A percentile compares a stretch with the other conserved stretches of the same genome.
These are phyloP conservation scores for Gasterosteus aculeatus DNA, from an alignment of 2,113 vertebrate genomes.

Conservation along the genomic window DNA sequence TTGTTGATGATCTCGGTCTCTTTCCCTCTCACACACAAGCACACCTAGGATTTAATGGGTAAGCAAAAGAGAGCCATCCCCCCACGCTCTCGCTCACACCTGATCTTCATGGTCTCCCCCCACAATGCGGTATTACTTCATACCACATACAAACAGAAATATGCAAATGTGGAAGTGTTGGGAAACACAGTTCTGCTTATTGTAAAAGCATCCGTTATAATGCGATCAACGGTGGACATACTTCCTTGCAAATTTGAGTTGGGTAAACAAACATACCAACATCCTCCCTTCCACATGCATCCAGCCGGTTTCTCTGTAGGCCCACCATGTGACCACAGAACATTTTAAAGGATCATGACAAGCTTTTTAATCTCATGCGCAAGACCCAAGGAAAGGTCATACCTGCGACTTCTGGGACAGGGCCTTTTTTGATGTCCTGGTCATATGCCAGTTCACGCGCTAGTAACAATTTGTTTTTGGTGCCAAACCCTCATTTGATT, in stretches of 20 bases:
- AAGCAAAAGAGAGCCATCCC: not conserved
- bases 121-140: not conserved
- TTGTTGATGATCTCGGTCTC: not conserved
- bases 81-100: not conserved
- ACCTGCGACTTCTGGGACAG: not conserved
- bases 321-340: no score
- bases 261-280: not conserved
- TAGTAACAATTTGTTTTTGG: no score
- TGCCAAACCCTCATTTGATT: no score
- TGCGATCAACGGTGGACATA: not conserved
- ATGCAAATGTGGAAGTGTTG: slow-evolving; percentile 22
- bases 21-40: no score
- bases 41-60: not conserved
- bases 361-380: not conserved
- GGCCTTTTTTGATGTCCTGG: not conserved
- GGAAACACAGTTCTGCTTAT: slow-evolving; percentile 20
- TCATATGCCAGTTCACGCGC: no score
- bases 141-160: not conserved
- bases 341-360: not conserved
- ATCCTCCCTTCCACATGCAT: not conserved
- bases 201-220: slow-evolving; percentile 40
- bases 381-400: not conserved
- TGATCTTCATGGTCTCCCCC: slow-evolving; percentile 12
- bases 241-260: not conserved
- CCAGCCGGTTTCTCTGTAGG: not conserved